These are phyloP conservation scores for Ailuropoda melanoleuca DNA, from an alignment of 2,113 vertebrate genomes.

Conservation along the genomic window DNA sequence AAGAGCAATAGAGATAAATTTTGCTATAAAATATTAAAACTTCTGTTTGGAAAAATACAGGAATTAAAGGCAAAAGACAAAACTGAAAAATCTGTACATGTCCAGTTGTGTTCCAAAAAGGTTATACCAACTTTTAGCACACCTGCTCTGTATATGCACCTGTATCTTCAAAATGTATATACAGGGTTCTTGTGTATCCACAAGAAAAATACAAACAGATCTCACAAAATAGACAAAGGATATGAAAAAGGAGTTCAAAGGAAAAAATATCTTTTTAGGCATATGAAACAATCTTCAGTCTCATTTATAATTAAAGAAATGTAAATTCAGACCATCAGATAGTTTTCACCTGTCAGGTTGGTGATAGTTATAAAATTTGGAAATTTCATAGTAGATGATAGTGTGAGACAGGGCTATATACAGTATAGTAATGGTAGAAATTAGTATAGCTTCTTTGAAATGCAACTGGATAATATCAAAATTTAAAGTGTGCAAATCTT, in stretches of 20 bases:
- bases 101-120: neutral
- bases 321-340: neutral
- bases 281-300: neutral
- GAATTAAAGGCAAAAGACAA: slow-evolving; percentile 12
- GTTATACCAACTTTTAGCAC: neutral
- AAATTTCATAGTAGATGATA: neutral
- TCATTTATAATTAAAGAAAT: slow-evolving; percentile 42
- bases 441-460: neutral
- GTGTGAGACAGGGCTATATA: neutral
- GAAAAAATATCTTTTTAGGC: neutral
- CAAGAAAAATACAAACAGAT: neutral
- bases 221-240: neutral
- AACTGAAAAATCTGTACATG: neutral
- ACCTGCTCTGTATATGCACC: neutral
- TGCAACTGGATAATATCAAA: neutral
- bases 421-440: neutral
- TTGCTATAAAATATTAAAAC: slow-evolving; percentile 33
- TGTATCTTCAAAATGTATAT: neutral
- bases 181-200: neutral
- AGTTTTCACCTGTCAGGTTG: neutral
- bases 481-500: neutral
- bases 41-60: neutral
- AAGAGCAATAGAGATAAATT: neutral
- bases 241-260: slow-evolving; percentile 17
- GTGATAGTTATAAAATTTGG: neutral